phyloP scores from a whole-genome alignment of 2,888 invertebrate species.

The Anarsia innoxiella region DNA sequence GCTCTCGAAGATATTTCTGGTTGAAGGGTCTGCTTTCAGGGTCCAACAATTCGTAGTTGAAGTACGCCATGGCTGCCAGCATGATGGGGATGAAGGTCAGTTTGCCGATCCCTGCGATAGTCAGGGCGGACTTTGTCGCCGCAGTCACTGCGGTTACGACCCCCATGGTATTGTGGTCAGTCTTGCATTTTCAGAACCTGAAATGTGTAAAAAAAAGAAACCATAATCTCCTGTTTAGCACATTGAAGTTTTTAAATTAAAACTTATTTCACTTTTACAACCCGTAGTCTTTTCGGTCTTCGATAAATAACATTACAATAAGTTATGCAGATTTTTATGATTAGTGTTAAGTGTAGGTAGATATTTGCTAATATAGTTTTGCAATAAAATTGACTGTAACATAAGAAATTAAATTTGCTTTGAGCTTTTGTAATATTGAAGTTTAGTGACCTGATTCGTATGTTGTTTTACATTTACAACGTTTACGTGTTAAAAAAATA shows the following conservation, averaged over 20 bases:
- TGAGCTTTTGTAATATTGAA: no score
- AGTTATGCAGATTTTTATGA: no score
- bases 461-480: no score
- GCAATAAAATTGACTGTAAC: no score
- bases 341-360: no score
- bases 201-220: not conserved
- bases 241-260: not conserved
- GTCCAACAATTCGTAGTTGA: constrained; percentile 89
- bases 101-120: constrained; percentile 82
- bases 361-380: no score
- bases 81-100: constrained; percentile 83
- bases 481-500: no score
- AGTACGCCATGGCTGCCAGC: constrained; percentile 85
- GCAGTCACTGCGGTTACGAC: constrained; percentile 70
- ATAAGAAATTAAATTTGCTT: no score
- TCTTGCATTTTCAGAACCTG: constrained; percentile 3
- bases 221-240: not conserved
- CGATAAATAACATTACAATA: no score
- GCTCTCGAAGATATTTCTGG: constrained; percentile 76
- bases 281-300: no score
- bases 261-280: not conserved
- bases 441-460: no score
- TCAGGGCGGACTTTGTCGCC: constrained; percentile 82
- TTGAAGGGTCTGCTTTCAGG: constrained; percentile 88
- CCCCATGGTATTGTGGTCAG: constrained; percentile 35